These are phyloP conservation scores for Sigmodon hispidus DNA, from an alignment of 2,113 vertebrate genomes.

Conservation along the genomic window DNA sequence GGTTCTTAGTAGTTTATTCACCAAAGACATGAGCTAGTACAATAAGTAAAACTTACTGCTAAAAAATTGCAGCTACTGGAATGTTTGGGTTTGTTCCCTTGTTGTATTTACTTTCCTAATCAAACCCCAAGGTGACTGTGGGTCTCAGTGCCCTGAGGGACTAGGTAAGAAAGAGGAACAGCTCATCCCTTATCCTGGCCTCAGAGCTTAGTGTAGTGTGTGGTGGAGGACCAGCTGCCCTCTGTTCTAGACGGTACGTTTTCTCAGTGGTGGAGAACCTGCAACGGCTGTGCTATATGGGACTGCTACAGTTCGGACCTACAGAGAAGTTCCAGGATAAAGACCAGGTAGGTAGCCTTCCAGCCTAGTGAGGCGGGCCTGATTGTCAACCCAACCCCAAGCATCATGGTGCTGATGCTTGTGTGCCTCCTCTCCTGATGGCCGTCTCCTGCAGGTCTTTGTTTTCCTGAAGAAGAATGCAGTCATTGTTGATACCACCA, in stretches of 20 bases:
- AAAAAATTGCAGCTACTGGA: not conserved
- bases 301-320: slow-evolving; percentile 94
- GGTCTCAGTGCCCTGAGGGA: accelerated
- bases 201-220: not conserved
- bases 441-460: slow-evolving; percentile 87
- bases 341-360: slow-evolving; percentile 91
- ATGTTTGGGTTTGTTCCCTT: not conserved
- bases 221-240: not conserved
- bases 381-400: not conserved
- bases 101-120: not conserved
- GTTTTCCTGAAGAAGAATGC: slow-evolving; percentile 91
- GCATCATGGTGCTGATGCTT: accelerated
- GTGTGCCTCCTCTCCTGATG: accelerated
- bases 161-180: not conserved
- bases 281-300: slow-evolving; percentile 94
- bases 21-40: not conserved
- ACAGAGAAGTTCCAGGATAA: slow-evolving; percentile 96
- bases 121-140: accelerated
- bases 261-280: slow-evolving; percentile 93
- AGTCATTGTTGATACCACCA: slow-evolving; percentile 93
- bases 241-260: slow-evolving; percentile 91
- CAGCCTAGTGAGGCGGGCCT: accelerated
- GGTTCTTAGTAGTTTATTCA: not conserved
- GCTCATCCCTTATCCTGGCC: not conserved
- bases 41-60: not conserved